Conservation (phyloP, 2,113 vertebrate species). For the Phrynosoma blainvillii region DNA sequence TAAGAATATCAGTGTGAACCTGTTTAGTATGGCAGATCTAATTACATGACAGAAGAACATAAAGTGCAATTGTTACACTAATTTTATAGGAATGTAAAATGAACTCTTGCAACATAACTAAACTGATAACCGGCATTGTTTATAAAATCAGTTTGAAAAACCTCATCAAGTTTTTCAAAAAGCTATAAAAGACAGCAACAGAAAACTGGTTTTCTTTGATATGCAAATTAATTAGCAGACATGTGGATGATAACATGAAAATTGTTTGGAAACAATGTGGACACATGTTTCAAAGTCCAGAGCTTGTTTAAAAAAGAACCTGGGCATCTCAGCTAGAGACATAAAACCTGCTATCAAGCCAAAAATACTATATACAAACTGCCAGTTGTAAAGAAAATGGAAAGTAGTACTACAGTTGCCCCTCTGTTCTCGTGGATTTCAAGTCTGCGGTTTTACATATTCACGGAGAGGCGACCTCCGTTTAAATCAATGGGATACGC, state of each 20-base stretch:
- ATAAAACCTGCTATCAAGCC: neutral
- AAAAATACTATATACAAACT: neutral
- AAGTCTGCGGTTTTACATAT: no score
- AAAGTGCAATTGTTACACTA: neutral
- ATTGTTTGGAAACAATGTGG: neutral
- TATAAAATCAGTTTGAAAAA: neutral
- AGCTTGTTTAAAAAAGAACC: neutral
- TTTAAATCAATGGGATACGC: no score
- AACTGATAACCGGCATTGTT: neutral
- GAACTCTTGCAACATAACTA: neutral
- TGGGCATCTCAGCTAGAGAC: neutral
- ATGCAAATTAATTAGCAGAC: neutral
- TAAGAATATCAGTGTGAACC: slow-evolving; percentile 10
- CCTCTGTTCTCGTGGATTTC: no score
- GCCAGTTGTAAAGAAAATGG: neutral
- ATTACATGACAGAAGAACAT: neutral
- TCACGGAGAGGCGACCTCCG: no score
- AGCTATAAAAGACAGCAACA: neutral
- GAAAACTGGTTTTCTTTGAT: neutral
- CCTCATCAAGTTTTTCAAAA: neutral
- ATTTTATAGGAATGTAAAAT: neutral
- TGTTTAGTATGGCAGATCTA: neutral
- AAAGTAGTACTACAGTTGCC: neutral
- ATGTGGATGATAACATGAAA: neutral
- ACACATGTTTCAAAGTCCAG: neutral